Evolutionary conservation across 2,888 invertebrate species (phyloP).

Genomic region (Aphidius colemani): DNA sequence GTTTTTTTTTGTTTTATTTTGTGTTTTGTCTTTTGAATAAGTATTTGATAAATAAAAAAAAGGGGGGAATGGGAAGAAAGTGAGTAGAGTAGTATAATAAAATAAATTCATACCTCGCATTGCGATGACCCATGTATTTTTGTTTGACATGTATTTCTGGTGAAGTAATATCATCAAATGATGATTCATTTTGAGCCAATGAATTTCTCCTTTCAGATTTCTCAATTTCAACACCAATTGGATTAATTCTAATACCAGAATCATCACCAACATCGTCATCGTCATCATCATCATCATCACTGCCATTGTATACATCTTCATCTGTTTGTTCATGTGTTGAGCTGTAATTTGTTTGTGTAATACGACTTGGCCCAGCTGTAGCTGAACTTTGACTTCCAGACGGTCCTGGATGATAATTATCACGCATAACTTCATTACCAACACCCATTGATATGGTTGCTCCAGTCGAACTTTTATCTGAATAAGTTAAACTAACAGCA

Average conservation of each 20-base stretch:
- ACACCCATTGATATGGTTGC: slow-evolving; percentile 65
- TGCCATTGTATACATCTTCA: slow-evolving; percentile 55
- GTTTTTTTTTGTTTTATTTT: slow-evolving; percentile 42
- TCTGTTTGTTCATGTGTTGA: slow-evolving; percentile 45
- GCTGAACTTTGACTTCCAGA: slow-evolving; percentile 44
- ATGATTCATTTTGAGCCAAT: slow-evolving; percentile 42
- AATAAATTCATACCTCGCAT: slow-evolving; percentile 66
- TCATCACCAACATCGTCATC: slow-evolving; percentile 58
- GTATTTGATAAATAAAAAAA: neutral
- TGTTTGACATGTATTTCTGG: slow-evolving; percentile 66
- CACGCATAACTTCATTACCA: slow-evolving; percentile 58
- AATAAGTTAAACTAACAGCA: slow-evolving; percentile 67
- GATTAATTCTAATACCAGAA: slow-evolving; percentile 50
- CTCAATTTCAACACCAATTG: slow-evolving; percentile 54
- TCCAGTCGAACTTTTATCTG: slow-evolving; percentile 68
- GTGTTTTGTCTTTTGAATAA: slow-evolving; percentile 28
- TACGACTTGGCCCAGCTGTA: slow-evolving; percentile 48
- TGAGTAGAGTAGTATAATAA: too few species aligned
- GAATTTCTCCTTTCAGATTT: slow-evolving; percentile 48
- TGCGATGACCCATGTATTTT: slow-evolving; percentile 79
- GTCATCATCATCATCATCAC: slow-evolving; percentile 55
- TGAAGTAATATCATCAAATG: slow-evolving; percentile 41
- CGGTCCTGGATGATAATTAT: slow-evolving; percentile 53
- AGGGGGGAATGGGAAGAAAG: too few species aligned
- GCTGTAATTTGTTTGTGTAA: slow-evolving; percentile 33